Conservation (phyloP, 1,140 invertebrate species). For the Euura lappo region DNA sequence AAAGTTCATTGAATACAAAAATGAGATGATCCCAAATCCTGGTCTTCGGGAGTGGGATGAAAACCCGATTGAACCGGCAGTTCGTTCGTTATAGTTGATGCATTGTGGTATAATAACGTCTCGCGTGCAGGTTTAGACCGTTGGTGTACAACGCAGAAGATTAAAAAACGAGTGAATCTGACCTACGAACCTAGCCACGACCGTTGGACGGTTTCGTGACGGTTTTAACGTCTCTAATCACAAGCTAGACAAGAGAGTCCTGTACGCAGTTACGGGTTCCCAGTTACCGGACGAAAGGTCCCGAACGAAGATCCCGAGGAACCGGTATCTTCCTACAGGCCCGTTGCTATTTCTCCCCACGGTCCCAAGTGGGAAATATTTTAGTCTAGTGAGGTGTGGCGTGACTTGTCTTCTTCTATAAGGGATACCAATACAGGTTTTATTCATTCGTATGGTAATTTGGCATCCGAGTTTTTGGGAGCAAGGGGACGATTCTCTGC, state of each 20-base stretch:
- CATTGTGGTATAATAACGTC: no score
- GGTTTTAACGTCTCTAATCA: constrained; percentile 39
- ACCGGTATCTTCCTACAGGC: constrained; percentile 59
- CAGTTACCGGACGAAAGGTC: constrained; percentile 47
- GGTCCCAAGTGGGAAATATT: neutral
- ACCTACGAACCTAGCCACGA: constrained; percentile 38
- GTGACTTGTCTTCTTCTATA: neutral
- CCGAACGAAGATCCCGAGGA: constrained; percentile 46
- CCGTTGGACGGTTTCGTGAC: constrained; percentile 40
- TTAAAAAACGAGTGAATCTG: constrained; percentile 15
- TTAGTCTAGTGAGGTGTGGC: neutral
- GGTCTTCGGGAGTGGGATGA: no score
- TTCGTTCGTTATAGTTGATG: constrained; percentile 13
- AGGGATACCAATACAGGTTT: constrained; percentile 51
- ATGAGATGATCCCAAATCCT: no score
- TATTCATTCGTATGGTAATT: constrained; percentile 55
- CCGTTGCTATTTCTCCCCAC: constrained; percentile 41
- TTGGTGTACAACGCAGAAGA: no score
- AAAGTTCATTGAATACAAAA: no score
- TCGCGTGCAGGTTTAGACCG: no score
- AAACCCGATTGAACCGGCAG: constrained; percentile 4
- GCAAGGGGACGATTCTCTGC: constrained; percentile 30
- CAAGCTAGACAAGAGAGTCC: constrained; percentile 22
- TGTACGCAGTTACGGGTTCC: neutral
- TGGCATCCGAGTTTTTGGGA: constrained; percentile 18